phyloP scores from a whole-genome alignment of 1,140 invertebrate genomes.

The Macrobrachium nipponense region DNA sequence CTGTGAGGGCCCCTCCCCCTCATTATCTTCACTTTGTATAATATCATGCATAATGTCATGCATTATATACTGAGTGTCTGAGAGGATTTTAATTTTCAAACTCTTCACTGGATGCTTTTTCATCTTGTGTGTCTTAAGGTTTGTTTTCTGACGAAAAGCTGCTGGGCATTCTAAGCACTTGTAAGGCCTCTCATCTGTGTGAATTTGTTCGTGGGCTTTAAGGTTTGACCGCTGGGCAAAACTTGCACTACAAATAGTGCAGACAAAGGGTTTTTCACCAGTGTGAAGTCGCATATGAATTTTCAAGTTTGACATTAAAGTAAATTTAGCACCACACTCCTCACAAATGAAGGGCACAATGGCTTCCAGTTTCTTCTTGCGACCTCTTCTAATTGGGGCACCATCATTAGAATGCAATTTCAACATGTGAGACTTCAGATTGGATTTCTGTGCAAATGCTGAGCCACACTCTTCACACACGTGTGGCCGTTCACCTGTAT shows the following conservation, averaged over 20 bases:
- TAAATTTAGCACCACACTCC: conserved; percentile 64
- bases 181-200: conserved; percentile 88
- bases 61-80: conserved; percentile 58
- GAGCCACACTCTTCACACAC: conserved; percentile 76
- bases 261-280: conserved; percentile 68
- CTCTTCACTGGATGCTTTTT: conserved; percentile 62
- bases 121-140: conserved; percentile 62
- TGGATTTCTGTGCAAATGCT: conserved; percentile 75
- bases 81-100: conserved; percentile 53
- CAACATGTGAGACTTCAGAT: conserved; percentile 66
- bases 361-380: conserved; percentile 62
- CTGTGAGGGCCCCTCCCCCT: conserved; percentile 20
- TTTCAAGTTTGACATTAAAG: conserved; percentile 62
- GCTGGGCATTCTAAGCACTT: conserved; percentile 87
- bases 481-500: conserved; percentile 76
- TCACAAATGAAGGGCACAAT: conserved; percentile 63
- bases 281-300: conserved; percentile 63
- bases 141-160: conserved; percentile 73
- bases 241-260: conserved; percentile 88
- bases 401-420: conserved; percentile 59
- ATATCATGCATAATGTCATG: conserved; percentile 26
- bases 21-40: background rate
- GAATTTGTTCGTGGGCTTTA: conserved; percentile 87
- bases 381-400: conserved; percentile 43
- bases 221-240: conserved; percentile 89